A percentile compares a stretch with the other conserved stretches of the same genome.
Evolutionary conservation across 2,113 vertebrate genomes (phyloP).

Genomic region (Ctenodactylus gundi): DNA sequence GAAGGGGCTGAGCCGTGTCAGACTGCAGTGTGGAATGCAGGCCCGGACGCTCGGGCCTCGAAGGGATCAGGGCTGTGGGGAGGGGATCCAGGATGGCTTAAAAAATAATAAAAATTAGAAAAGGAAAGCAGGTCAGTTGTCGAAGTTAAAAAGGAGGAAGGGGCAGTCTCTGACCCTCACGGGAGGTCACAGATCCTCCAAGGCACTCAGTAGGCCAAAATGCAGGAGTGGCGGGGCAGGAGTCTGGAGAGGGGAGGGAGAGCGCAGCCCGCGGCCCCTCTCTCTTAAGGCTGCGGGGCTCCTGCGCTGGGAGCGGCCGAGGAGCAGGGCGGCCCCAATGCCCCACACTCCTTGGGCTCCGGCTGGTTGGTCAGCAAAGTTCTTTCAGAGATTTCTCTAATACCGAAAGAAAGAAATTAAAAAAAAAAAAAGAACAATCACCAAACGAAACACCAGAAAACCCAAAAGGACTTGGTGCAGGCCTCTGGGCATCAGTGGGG

Average conservation of each 20-base stretch:
- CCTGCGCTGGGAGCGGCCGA: constrained; percentile 9
- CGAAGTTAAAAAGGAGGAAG: constrained; percentile 68
- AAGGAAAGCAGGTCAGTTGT: constrained; percentile 69
- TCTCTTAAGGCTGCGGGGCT: constrained; percentile 73
- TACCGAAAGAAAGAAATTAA: background rate
- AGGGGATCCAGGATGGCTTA: background rate
- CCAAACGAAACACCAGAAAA: constrained; percentile 63
- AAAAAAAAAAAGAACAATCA: constrained; percentile 20
- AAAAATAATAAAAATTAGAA: constrained; percentile 75
- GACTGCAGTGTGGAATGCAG: constrained; percentile 38
- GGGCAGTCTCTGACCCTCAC: constrained; percentile 69
- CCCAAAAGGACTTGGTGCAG: constrained; percentile 51
- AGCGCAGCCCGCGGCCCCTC: constrained; percentile 26
- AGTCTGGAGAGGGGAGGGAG: background rate
- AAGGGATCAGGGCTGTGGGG: constrained; percentile 43
- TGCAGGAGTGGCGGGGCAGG: constrained; percentile 57
- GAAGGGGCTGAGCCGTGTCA: background rate
- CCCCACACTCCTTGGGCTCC: constrained; percentile 50
- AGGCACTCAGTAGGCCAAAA: constrained; percentile 74
- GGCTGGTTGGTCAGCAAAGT: constrained; percentile 68
- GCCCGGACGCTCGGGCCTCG: background rate
- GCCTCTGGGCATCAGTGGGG: constrained; percentile 46
- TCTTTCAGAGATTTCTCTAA: constrained; percentile 76
- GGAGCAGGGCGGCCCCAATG: background rate
- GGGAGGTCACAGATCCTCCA: constrained; percentile 69